Conservation (phyloP, 2,797 vertebrate species). For the Rhinatrema bivittatum region DNA sequence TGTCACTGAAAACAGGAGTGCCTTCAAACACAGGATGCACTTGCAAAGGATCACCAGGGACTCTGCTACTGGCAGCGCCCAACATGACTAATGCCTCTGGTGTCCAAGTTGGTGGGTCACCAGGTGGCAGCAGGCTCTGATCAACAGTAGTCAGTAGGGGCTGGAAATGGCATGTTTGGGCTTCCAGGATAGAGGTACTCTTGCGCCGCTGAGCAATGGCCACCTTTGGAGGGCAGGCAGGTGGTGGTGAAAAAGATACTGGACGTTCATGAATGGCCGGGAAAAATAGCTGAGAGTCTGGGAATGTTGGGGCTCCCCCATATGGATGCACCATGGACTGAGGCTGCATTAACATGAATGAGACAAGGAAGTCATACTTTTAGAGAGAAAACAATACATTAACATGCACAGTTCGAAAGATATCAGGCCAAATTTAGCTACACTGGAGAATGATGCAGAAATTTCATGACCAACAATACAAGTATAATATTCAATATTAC, state of each 20-base stretch:
- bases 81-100: slow-evolving; percentile 63
- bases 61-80: slow-evolving; percentile 52
- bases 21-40: slow-evolving; percentile 53
- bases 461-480: slow-evolving; percentile 49
- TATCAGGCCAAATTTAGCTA: slow-evolving; percentile 40
- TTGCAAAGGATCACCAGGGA: slow-evolving; percentile 68
- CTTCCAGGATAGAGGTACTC: slow-evolving; percentile 95
- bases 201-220: slow-evolving; percentile 88
- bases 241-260: slow-evolving; percentile 91
- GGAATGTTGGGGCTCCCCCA: slow-evolving; percentile 74
- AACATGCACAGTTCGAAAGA: slow-evolving; percentile 55
- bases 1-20: slow-evolving; percentile 57
- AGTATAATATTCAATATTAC: slow-evolving; percentile 43
- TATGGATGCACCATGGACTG: slow-evolving; percentile 80
- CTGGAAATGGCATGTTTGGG: slow-evolving; percentile 86
- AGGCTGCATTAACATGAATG: slow-evolving; percentile 90
- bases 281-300: slow-evolving; percentile 84
- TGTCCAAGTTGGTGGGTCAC: slow-evolving; percentile 61
- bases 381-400: slow-evolving; percentile 66
- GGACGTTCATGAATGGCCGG: slow-evolving; percentile 87
- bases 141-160: slow-evolving; percentile 77
- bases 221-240: slow-evolving; percentile 76
- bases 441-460: slow-evolving; percentile 47
- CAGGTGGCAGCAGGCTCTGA: slow-evolving; percentile 75
- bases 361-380: slow-evolving; percentile 83